Evolutionary conservation across 2,113 vertebrate genomes (phyloP), one percentile per base, ranked within the genome.

Genomic region (Erinaceus europaeus): DNA sequence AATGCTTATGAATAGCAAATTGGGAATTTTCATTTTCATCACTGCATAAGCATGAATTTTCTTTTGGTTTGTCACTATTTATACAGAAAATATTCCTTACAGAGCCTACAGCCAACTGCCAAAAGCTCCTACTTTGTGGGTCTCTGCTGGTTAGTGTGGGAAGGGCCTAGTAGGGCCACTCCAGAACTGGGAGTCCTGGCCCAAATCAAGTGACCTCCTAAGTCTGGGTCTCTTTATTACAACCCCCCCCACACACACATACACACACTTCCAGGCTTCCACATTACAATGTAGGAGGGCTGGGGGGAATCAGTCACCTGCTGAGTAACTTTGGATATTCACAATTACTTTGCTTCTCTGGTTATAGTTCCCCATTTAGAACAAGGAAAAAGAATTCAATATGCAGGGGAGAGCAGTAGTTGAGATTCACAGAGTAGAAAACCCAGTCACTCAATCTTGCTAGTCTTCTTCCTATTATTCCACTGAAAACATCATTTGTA

Each of bases 21-120:
- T 34, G 46, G 82, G 50, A 48, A 67, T 78, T 81, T 89, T 76
- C 48, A 40, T 88, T 80, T 75, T 55, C 50, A 67, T 68, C 78
- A 34, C 17, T 7, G 25, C 36, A 46, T 50, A 84, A 74, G n/a
- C 46, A 9, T 55, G 42, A 9, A 4, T 86, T 81, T 59, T 74
- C 57, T 59, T 40, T 79, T 57, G 29, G 20, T 44, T 55, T 55
- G 29, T 57, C 32, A n/a, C n/a, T 50, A 72, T 64, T 38, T n/a
- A 69, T 36, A 67, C 18, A 59, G 34, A 53, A 50, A 61, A 20
- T 21, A 1, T 25, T 78, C 53, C 27, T 74, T 10, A 0, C 3
- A 44, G 27, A 76, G 14, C 13, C 21, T 36, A 6, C 50, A 27
- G 25, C 21, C 71, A 42, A 55, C 46, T n/a, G 57, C 1, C 1